These are phyloP conservation scores for Neuroscelio doddi DNA, from an alignment of 2,888 invertebrate species.

Conservation along the genomic window DNA sequence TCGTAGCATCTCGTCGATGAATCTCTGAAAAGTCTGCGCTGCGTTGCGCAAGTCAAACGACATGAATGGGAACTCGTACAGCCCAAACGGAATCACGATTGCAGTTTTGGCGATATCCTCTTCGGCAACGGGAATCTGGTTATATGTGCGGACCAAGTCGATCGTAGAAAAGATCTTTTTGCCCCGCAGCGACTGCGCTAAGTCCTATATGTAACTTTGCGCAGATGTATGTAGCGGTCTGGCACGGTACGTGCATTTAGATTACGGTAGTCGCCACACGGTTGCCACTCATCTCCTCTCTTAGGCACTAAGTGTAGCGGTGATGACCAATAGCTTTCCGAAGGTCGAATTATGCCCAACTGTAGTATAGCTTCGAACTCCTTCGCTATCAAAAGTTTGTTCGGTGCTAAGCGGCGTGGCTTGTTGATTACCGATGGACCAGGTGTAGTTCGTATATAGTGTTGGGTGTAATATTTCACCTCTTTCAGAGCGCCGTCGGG, in stretches of 20 bases:
- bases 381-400: too few species aligned
- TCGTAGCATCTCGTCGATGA: slow-evolving; percentile 44
- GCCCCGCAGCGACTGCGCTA: slow-evolving; percentile 44
- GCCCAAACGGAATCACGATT: slow-evolving; percentile 57
- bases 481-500: too few species aligned
- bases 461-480: too few species aligned
- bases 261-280: slow-evolving; percentile 54
- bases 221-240: slow-evolving; percentile 57
- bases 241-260: slow-evolving; percentile 51
- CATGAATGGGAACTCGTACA: too few species aligned
- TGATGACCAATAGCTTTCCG: slow-evolving; percentile 66
- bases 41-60: slow-evolving; percentile 58
- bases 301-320: too few species aligned
- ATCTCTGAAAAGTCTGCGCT: slow-evolving; percentile 51
- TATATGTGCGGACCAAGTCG: slow-evolving; percentile 53
- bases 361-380: too few species aligned
- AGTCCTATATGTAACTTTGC: slow-evolving; percentile 59
- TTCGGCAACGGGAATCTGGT: slow-evolving; percentile 57
- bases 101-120: slow-evolving; percentile 58
- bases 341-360: too few species aligned
- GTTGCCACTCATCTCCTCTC: slow-evolving; percentile 46
- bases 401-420: too few species aligned
- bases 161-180: slow-evolving; percentile 49
- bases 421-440: too few species aligned
- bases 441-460: too few species aligned